phyloP scores from a whole-genome alignment of 2,113 vertebrate genomes.

The Ramphastos sulfuratus region DNA sequence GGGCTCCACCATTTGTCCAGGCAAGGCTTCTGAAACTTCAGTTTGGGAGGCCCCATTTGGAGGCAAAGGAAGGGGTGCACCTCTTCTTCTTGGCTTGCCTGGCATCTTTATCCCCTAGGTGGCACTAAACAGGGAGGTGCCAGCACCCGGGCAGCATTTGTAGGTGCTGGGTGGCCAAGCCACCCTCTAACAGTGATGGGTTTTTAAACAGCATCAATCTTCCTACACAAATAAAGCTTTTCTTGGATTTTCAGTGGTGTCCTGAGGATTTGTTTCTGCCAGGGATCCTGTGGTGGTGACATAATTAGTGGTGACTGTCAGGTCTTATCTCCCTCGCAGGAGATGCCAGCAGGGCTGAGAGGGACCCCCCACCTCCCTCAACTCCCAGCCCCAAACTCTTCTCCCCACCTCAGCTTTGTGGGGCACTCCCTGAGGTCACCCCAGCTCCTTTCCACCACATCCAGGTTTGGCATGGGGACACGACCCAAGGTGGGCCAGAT shows the following conservation, averaged over 20 bases:
- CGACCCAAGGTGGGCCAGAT: background rate
- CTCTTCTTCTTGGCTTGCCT: fast-evolving
- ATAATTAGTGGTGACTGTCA: background rate
- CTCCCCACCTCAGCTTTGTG: background rate
- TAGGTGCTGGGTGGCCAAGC: background rate
- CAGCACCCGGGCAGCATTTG: fast-evolving
- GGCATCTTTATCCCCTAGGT: fast-evolving
- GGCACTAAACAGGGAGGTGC: background rate
- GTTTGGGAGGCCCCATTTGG: background rate
- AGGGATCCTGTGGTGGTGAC: background rate
- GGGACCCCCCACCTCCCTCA: background rate
- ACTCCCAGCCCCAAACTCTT: background rate
- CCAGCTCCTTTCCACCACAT: background rate
- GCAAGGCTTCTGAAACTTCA: background rate
- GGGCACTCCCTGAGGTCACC: background rate
- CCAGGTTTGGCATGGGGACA: background rate
- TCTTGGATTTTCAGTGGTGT: conserved; percentile 36
- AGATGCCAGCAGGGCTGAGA: background rate
- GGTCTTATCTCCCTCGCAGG: fast-evolving
- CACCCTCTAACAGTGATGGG: background rate
- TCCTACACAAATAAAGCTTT: conserved; percentile 47
- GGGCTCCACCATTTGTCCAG: fast-evolving
- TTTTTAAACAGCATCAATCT: conserved; percentile 19
- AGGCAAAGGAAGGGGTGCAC: background rate
- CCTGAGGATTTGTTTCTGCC: background rate